These are phyloP conservation scores for Crocuta crocuta DNA, from an alignment of 2,113 vertebrate genomes.

Conservation along the genomic window DNA sequence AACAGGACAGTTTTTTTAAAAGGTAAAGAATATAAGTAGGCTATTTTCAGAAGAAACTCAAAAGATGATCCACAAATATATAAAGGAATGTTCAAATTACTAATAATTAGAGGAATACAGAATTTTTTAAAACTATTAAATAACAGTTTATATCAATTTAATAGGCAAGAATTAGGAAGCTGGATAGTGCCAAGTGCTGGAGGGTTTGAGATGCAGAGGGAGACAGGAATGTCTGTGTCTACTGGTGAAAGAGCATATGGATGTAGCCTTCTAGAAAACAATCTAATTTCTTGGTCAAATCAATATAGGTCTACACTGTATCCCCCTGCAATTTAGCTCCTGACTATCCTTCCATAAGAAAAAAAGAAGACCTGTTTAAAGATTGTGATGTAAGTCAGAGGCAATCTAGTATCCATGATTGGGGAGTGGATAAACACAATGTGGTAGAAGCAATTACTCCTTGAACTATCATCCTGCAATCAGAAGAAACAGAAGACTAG, in stretches of 20 bases:
- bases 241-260: not conserved
- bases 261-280: not conserved
- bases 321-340: not conserved
- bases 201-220: not conserved
- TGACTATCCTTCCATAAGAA: not conserved
- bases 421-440: not conserved
- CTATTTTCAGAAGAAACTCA: slow-evolving; percentile 1
- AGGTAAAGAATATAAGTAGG: not conserved
- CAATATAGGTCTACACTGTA: not conserved
- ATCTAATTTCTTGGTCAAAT: not conserved
- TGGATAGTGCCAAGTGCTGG: not conserved
- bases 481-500: not conserved
- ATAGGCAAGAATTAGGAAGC: not conserved
- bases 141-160: not conserved
- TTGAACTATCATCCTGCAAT: not conserved
- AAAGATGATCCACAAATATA: not conserved
- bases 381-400: not conserved
- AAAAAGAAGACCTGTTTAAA: not conserved
- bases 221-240: not conserved
- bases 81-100: not conserved
- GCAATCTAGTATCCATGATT: not conserved
- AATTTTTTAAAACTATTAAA: not conserved
- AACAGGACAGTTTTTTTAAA: not conserved
- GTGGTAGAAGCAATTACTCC: not conserved
- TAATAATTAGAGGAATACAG: not conserved